Base-by-base conservation (phyloP, 2,113 vertebrate genomes). In the Suricata suricatta region DNA sequence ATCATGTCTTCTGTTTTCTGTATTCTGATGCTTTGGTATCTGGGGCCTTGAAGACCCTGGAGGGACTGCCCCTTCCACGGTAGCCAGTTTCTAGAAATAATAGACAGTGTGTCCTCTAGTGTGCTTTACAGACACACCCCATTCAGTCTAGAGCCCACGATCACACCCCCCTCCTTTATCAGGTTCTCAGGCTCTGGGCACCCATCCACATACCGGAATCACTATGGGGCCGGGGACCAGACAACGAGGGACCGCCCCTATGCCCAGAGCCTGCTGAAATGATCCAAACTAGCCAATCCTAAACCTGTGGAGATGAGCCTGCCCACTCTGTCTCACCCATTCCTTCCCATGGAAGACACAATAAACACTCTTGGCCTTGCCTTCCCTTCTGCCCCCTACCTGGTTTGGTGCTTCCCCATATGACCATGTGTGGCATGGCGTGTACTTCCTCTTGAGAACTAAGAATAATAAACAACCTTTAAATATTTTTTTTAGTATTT, bases 141-240 rank as follows among this genome's bases (percentile, higher is more conserved):
- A 41, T 13, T 66, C 35, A 41, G 27, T 52, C 54, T 77, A 44
- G 82, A 74, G 14, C 23, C 50, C n/a, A 2, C 27, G 47, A 0
- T 0, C 33, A 17, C 41, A n/a, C 0, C 23, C 19, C 7, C 23
- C 25, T 47, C 50, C n/a, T 38, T 21, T 13, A 7, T 7, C 4
- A 44, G 35, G 21, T 33, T 81, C 47, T 47, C 64, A 66, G 13
- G 57, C 72, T 52, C 12, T 21, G 50, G 74, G 69, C 47, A 3
- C 4, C 83, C 80, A 0, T 80, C 41, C 25, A 38, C 68, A 29
- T 74, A 14, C n/a, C 33, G 3, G 17, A 0, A 5, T 80, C 63
- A 35, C 29, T 5, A 35, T 7, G 68, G 52, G 35, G 25, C 31
- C 38, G 44, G 66, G 44, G 19, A 33, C 57, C 31, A 27, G 82